Evolutionary conservation across 2,113 vertebrate genomes (phyloP).

Genomic region (Eudyptes chrysolophus): DNA sequence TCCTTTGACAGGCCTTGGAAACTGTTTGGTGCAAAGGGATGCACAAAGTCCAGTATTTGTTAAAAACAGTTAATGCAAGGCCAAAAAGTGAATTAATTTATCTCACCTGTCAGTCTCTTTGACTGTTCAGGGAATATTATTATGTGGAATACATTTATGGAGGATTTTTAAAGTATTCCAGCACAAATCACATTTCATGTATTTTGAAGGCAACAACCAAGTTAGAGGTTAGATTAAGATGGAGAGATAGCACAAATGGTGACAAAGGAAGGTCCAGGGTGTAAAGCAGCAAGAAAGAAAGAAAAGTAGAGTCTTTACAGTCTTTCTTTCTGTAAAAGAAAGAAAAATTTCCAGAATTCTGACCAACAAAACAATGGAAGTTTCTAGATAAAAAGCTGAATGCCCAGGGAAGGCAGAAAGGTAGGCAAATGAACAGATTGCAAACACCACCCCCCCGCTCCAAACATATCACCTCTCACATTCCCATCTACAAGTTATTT

Average conservation of each 20-base stretch:
- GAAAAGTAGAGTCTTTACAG: too few species aligned
- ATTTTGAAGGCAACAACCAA: not conserved
- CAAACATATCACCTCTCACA: not conserved
- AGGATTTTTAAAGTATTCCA: not conserved
- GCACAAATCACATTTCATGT: not conserved
- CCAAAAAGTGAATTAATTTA: not conserved
- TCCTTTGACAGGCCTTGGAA: not conserved
- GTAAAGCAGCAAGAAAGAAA: not conserved
- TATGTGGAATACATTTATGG: not conserved
- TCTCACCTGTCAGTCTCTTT: not conserved
- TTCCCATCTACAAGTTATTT: not conserved
- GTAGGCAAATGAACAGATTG: not conserved
- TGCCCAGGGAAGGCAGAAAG: not conserved
- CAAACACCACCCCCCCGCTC: not conserved
- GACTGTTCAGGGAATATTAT: not conserved
- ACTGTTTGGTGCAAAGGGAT: not conserved
- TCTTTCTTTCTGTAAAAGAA: not conserved
- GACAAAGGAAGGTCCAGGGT: not conserved
- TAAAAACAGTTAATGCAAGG: not conserved
- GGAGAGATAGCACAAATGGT: not conserved
- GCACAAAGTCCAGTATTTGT: not conserved
- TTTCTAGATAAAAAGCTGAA: not conserved
- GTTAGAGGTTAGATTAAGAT: not conserved
- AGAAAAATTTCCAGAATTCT: not conserved
- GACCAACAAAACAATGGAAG: not conserved